Evolutionary conservation across 1,140 invertebrate genomes (phyloP), one percentile per base, ranked within the genome.

Genomic region (Lepidurus packardi): DNA sequence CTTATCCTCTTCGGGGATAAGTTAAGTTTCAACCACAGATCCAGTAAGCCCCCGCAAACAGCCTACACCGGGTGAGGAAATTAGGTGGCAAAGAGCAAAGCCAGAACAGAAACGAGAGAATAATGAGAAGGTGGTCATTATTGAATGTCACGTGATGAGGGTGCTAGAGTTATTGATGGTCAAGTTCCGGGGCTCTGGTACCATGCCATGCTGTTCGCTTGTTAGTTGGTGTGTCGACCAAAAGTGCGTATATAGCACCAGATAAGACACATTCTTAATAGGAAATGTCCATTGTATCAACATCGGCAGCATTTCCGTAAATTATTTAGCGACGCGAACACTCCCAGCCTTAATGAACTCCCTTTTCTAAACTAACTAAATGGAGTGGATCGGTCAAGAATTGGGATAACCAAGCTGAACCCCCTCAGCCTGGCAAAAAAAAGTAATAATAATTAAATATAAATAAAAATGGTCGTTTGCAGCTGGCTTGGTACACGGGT

Each of bases 51-150:
- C 34, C 34, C 34, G n/a, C 34, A 4, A 34, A 34, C 34, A 34
- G 34, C 34, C 34, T 34, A 34, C 34, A 4, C 53, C 7, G 53
- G 21, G 53, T n/a, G 21, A 21, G 53, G n/a, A 65, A 65, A 65
- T 65, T 65, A 13, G 53, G 53, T 65, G 53, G 8, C 53, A 21
- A 21, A 65, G 53, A 65, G 53, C 16, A 21, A 65, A 65, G 53
- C 21, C 53, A 65, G 53, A 65, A n/a, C 53, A 65, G 53, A 65
- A 65, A 65, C 53, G 53, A 65, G 53, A 65, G 53, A 65, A 65
- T 65, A 65, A 65, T 65, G 53, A 65, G 53, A 65, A 65, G 13
- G 53, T 65, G 53, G 53, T 65, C 53, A 65, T 65, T 65, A 65
- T 65, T 9, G 53, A 65, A 65, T 65, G 53, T 65, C 53, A 65